phyloP scores from a whole-genome alignment of 1,140 invertebrate species.

The Medauroidea extradentata region DNA sequence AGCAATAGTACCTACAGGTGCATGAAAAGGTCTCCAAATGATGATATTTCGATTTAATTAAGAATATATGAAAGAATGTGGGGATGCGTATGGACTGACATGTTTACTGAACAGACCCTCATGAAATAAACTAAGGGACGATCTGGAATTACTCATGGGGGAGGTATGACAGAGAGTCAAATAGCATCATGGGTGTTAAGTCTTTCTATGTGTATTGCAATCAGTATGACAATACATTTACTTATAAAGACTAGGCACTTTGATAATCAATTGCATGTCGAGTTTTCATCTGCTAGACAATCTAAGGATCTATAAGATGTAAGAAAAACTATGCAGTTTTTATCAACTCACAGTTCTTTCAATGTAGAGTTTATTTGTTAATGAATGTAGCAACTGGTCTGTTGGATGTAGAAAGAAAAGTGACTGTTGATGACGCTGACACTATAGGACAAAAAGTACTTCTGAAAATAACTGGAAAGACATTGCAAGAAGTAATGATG shows the following conservation, averaged over 20 bases:
- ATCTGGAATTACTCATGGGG: background rate
- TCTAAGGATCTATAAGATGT: background rate
- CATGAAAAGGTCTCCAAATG: no score
- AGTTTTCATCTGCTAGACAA: background rate
- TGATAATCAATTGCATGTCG: background rate
- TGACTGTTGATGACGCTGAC: constrained; percentile 1
- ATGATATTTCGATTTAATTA: no score
- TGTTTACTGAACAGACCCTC: no score
- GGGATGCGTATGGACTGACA: no score
- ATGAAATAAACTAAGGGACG: no score
- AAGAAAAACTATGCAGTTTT: background rate
- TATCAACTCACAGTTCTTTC: background rate
- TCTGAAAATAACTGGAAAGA: background rate
- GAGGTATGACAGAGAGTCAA: constrained; percentile 10
- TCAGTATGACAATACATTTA: background rate
- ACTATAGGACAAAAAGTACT: background rate
- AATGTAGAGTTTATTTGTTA: background rate
- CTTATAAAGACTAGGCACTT: no score
- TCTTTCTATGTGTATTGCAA: background rate
- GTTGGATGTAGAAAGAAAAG: background rate
- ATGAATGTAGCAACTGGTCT: background rate
- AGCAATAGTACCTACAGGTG: no score
- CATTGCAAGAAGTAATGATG: background rate
- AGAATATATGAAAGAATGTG: no score
- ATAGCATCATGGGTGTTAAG: background rate